Percentiles rank a stretch among this genome's conserved stretches.
These are phyloP conservation scores for Patella caerulea DNA, from an alignment of 2,888 invertebrate species.

Conservation along the genomic window DNA sequence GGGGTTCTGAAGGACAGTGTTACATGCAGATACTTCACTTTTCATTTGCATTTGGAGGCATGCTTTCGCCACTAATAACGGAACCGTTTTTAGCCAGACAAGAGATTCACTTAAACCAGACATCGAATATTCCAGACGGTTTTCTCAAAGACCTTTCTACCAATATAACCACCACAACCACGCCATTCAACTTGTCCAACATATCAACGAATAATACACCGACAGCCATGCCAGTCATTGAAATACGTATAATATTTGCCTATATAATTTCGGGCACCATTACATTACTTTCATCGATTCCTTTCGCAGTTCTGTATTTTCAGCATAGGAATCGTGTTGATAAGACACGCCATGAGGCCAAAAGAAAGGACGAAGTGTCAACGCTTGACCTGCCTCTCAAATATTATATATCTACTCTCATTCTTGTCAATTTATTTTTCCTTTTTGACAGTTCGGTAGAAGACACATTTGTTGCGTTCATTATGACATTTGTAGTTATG, in stretches of 20 bases:
- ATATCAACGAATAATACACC: constrained; percentile 15
- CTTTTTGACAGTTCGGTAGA: constrained; percentile 32
- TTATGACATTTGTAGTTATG: constrained; percentile 34
- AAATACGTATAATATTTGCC: constrained; percentile 15
- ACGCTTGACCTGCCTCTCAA: neutral
- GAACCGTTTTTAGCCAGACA: constrained; percentile 62
- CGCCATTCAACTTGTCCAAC: constrained; percentile 21
- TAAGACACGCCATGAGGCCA: constrained; percentile 22
- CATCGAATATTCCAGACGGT: constrained; percentile 14
- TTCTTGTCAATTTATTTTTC: constrained; percentile 25
- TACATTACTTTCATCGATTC: neutral
- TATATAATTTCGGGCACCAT: constrained; percentile 20
- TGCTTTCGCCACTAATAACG: constrained; percentile 70
- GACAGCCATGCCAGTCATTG: neutral
- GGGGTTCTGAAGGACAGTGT: constrained; percentile 62
- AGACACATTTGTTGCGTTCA: constrained; percentile 32
- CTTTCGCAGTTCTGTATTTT: too few species aligned
- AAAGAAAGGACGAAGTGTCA: neutral
- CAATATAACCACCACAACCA: too few species aligned
- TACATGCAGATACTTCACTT: constrained; percentile 72
- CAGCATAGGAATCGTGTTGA: constrained; percentile 3
- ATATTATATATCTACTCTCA: constrained; percentile 20
- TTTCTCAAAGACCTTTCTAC: constrained; percentile 21
- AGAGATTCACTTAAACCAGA: neutral
- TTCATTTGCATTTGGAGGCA: constrained; percentile 70